Conservation (phyloP, 30 jellyfish, hydroid and myxozoan genomes). For the Clytia hemisphaerica region DNA sequence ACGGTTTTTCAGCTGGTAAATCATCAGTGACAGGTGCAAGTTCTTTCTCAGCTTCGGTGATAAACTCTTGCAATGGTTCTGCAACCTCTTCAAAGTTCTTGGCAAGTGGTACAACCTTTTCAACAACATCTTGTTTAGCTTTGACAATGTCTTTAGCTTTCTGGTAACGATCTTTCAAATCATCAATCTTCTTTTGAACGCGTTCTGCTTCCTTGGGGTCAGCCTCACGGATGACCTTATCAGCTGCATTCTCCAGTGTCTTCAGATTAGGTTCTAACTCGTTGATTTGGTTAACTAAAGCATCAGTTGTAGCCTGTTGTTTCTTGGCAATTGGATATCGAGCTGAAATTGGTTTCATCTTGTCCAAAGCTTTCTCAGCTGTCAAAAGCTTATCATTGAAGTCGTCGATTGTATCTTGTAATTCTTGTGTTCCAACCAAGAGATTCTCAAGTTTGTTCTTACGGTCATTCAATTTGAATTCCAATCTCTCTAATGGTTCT, state of each 20-base stretch:
- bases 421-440: slow-evolving; percentile 29
- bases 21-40: slow-evolving; percentile 28
- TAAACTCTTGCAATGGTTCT: slow-evolving; percentile 35
- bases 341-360: slow-evolving; percentile 67
- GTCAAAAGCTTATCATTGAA: slow-evolving; percentile 43
- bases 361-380: slow-evolving; percentile 45
- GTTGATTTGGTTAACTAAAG: slow-evolving; percentile 24
- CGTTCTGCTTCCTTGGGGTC: slow-evolving; percentile 42
- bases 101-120: slow-evolving; percentile 46
- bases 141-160: slow-evolving; percentile 16
- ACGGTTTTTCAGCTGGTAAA: neutral
- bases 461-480: slow-evolving; percentile 37
- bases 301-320: slow-evolving; percentile 43
- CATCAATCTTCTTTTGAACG: slow-evolving; percentile 29
- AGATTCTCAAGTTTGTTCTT: slow-evolving; percentile 49
- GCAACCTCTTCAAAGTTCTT: slow-evolving; percentile 18
- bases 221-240: slow-evolving; percentile 30
- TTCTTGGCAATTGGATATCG: slow-evolving; percentile 44
- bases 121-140: slow-evolving; percentile 24
- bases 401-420: slow-evolving; percentile 59
- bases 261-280: slow-evolving; percentile 42
- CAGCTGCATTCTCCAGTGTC: slow-evolving; percentile 36
- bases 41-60: slow-evolving; percentile 39
- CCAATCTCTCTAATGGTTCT: slow-evolving; percentile 37
- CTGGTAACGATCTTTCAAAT: slow-evolving; percentile 43